Base-by-base conservation (phyloP, 2,888 invertebrate species). In the Rotaria socialis region DNA sequence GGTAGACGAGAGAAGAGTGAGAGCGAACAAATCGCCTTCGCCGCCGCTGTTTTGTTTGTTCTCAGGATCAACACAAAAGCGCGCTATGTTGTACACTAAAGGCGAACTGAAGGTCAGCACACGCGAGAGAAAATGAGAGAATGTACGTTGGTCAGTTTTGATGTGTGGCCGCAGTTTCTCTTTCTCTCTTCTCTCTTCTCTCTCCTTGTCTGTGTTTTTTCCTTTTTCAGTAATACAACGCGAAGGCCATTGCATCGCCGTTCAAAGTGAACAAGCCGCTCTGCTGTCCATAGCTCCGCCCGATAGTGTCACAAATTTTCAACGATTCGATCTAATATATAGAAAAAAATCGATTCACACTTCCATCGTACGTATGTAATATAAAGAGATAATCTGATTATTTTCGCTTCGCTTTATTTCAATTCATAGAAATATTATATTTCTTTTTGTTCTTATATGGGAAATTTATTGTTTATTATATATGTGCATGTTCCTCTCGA, bases 61-160 rank as follows among this genome's bases (percentile, higher is more conserved):
- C 67, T 67, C 67, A 67, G 67, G 67, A 67, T 67, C 67, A 67
- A 67, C 67, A 67, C 67, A 67, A 67, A 67, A 67, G 67, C 67
- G 16, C 27, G 35, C 67, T 35, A 67, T 5, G 27, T 67, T 67
- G 67, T 67, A 67, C 35, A 67, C 35, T 67, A 67, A 67, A 67
- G 67, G 67, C 67, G 67, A 67, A 35, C 67, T 41, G 67, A 67
- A 67, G 67, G 67, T 67, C 67, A 67, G 67, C 19, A 35, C 67
- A 67, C 35, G 35, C 35, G 35, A 67, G 67, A 67, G 67, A 67
- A 16, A 67, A 35, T 27, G 11, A 27, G 55, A 55, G 22, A 22
- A 55, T 55, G 55, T 55, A 55, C 55, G 55, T 22, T 55, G 55
- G 55, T 55, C 55, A 55, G 55, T 55, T 55, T 55, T 55, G 55